These are phyloP conservation scores for Cryptus armator DNA, from an alignment of 2,888 invertebrate genomes.

Conservation along the genomic window DNA sequence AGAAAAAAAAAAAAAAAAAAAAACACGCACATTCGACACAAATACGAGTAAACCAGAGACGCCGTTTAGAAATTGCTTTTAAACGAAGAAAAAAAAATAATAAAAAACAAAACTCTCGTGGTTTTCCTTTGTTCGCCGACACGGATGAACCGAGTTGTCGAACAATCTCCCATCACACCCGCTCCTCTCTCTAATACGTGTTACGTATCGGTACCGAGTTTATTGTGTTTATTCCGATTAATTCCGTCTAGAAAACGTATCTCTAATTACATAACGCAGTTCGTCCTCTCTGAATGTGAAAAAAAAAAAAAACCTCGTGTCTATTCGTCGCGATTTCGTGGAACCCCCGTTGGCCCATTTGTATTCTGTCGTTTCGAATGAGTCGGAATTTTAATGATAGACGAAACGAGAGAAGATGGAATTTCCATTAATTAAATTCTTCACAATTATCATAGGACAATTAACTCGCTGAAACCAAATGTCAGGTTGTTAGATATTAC, in stretches of 20 bases:
- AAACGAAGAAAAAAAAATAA: not conserved
- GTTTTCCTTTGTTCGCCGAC: conserved; percentile 32
- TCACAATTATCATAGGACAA: conserved; percentile 66
- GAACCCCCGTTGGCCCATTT: not conserved
- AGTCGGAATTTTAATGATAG: conserved; percentile 17
- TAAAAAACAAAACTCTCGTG: conserved; percentile 7
- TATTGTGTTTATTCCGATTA: conserved; percentile 12
- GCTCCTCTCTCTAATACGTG: conserved; percentile 2
- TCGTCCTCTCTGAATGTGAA: conserved; percentile 23
- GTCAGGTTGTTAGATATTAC: conserved; percentile 59
- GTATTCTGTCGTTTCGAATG: conserved; percentile 10
- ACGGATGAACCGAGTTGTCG: conserved; percentile 45
- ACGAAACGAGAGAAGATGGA: conserved; percentile 24
- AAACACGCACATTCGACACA: conserved; percentile 82
- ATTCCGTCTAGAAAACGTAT: conserved; percentile 21
- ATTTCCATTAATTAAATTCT: conserved; percentile 63
- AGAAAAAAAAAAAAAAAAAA: conserved; percentile 76
- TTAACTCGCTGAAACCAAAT: conserved; percentile 62
- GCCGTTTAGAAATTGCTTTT: conserved; percentile 49
- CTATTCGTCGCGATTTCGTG: too few relatives aligned
- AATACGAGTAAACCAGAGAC: conserved; percentile 60
- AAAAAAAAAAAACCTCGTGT: not conserved
- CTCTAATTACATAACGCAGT: conserved; percentile 25
- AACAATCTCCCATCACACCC: not conserved
- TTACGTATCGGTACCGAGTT: conserved; percentile 1